Percentiles rank a stretch among this genome's conserved stretches.
Conservation (phyloP, 1,140 invertebrate species). For the Zaprionus tsacasi region DNA sequence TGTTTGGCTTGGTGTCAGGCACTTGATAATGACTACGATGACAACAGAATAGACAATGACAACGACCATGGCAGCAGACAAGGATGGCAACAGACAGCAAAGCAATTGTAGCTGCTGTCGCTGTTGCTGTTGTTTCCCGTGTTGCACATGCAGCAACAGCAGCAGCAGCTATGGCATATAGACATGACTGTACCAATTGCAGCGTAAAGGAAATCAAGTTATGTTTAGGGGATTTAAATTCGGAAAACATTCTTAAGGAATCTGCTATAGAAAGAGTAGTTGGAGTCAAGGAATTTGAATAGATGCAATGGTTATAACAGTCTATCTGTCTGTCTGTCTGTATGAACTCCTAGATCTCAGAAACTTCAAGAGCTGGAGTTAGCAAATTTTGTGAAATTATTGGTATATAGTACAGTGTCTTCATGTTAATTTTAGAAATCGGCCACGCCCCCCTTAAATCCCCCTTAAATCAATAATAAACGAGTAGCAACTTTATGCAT, state of each 20-base stretch:
- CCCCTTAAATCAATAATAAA: too few relatives aligned
- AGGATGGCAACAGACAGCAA: slow-evolving; percentile 18
- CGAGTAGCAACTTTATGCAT: background rate
- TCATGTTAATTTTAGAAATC: too few relatives aligned
- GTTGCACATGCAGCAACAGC: slow-evolving; percentile 22
- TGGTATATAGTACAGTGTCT: too few relatives aligned
- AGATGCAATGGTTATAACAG: too few relatives aligned
- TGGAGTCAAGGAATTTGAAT: too few relatives aligned
- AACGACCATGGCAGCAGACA: slow-evolving; percentile 39
- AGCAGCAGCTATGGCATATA: slow-evolving; percentile 2
- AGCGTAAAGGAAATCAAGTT: slow-evolving; percentile 21
- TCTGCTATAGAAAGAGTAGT: background rate
- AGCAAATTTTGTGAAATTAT: too few relatives aligned
- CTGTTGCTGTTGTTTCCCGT: slow-evolving; percentile 16
- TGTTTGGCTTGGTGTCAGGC: slow-evolving; percentile 48
- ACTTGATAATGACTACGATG: slow-evolving; percentile 75
- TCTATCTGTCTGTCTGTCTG: too few relatives aligned
- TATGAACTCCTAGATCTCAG: too few relatives aligned
- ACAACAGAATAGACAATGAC: slow-evolving; percentile 53
- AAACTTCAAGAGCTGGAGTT: too few relatives aligned
- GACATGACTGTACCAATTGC: slow-evolving; percentile 44
- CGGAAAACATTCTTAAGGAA: background rate
- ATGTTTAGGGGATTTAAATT: background rate
- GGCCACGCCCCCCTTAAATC: too few relatives aligned
- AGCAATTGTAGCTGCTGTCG: slow-evolving; percentile 27